phyloP scores from a whole-genome alignment of 1,140 invertebrate genomes.

The Pseudomyrmex pallidus region DNA sequence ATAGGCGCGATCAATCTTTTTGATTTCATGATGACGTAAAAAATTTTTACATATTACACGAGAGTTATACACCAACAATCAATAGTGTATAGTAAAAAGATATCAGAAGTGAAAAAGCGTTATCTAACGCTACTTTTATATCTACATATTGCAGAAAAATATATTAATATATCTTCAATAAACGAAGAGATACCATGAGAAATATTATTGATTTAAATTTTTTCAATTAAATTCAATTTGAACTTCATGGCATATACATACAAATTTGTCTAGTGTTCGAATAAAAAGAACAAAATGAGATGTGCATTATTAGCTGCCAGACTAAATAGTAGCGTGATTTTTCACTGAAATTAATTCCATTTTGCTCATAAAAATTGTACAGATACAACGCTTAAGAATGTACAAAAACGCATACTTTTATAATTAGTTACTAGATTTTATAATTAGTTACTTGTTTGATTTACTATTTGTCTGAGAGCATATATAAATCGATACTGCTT shows the following conservation, averaged over 20 bases:
- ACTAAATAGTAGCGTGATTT: not conserved
- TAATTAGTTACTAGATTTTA: not conserved
- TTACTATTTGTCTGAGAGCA: too few species aligned
- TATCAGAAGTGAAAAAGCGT: not conserved
- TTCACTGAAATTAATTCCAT: not conserved
- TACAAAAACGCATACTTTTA: not conserved
- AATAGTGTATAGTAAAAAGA: not conserved
- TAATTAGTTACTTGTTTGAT: not conserved
- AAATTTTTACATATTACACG: not conserved
- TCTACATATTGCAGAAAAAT: not conserved
- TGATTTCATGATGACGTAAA: not conserved
- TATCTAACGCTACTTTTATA: not conserved
- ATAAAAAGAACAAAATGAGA: not conserved
- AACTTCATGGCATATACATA: conserved; percentile 27
- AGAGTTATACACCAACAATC: not conserved
- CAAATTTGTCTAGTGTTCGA: conserved; percentile 3
- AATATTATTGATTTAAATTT: not conserved
- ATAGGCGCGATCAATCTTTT: too few species aligned
- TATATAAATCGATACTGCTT: too few species aligned
- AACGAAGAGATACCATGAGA: not conserved
- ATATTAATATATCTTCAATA: not conserved
- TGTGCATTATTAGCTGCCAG: not conserved
- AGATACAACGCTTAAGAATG: not conserved
- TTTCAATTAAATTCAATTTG: not conserved
- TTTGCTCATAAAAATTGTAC: not conserved